A percentile compares a stretch with the other conserved stretches of the same genome.
Evolutionary conservation across 2,888 invertebrate genomes (phyloP).

Genomic region (Petrolisthes manimaculis): DNA sequence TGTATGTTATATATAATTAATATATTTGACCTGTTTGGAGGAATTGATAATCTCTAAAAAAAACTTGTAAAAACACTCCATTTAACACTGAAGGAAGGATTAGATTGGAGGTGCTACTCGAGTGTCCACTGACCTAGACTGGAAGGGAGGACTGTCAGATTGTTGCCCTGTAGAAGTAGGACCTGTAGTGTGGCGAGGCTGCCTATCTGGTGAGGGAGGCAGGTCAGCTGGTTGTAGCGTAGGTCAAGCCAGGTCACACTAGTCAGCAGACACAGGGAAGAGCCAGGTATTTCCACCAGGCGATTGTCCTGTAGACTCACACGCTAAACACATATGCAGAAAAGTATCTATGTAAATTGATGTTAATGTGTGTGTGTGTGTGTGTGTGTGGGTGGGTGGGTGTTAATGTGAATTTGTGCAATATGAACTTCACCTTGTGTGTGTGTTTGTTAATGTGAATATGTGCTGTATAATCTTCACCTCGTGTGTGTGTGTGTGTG

Average conservation of each 20-base stretch:
- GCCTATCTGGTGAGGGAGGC: conserved; percentile 34
- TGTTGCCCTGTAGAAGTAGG: conserved; percentile 54
- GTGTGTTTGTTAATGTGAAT: too few species aligned
- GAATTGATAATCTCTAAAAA: too few species aligned
- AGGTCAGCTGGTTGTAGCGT: conserved; percentile 50
- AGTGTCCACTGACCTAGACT: conserved; percentile 36
- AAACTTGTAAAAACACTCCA: not conserved
- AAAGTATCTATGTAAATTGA: too few species aligned
- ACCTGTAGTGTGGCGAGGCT: conserved; percentile 49
- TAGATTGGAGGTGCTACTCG: not conserved
- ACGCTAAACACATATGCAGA: conserved; percentile 14
- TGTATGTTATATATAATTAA: too few species aligned
- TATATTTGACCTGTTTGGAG: too few species aligned
- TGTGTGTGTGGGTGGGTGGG: too few species aligned
- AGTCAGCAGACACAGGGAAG: conserved; percentile 45
- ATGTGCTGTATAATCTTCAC: too few species aligned
- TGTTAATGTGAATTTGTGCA: too few species aligned
- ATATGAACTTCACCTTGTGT: too few species aligned
- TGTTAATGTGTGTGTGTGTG: too few species aligned
- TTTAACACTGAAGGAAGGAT: not conserved
- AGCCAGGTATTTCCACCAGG: conserved; percentile 37
- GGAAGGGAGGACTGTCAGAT: conserved; percentile 37
- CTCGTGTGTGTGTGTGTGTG: too few species aligned
- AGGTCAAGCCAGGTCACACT: conserved; percentile 62
- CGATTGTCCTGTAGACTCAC: conserved; percentile 58